A percentile compares a stretch with the other conserved stretches of the same genome.
phyloP scores from a whole-genome alignment of 2,797 vertebrate genomes.

The Cyclura pinguis region DNA sequence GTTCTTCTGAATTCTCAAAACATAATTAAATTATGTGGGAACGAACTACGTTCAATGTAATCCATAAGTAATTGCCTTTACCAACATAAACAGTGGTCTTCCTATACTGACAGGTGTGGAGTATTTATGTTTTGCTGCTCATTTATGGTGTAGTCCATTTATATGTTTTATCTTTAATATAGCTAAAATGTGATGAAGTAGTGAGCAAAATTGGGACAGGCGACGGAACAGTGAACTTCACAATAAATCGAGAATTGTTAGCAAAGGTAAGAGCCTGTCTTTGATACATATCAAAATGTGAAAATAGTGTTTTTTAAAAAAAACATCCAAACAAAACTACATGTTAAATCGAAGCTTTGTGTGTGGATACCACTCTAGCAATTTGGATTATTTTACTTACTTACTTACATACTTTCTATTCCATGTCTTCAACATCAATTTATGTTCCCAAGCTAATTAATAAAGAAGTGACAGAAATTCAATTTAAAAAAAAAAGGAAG shows the following conservation, averaged over 20 bases:
- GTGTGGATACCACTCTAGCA: background rate
- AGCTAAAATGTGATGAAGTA: slow-evolving; percentile 88
- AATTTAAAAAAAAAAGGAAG: background rate
- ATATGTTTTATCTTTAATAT: slow-evolving; percentile 53
- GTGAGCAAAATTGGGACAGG: slow-evolving; percentile 85
- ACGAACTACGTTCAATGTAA: background rate
- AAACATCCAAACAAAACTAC: background rate
- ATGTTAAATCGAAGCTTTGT: background rate
- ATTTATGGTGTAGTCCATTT: slow-evolving; percentile 35
- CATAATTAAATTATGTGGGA: background rate
- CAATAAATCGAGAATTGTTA: slow-evolving; percentile 86
- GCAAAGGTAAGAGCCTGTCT: slow-evolving; percentile 84
- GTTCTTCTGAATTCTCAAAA: background rate
- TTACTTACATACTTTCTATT: background rate
- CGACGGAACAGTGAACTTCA: slow-evolving; percentile 86
- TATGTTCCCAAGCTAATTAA: background rate
- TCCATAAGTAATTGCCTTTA: background rate
- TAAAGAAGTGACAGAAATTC: background rate
- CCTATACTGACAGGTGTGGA: background rate
- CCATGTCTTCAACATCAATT: background rate
- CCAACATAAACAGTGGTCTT: background rate
- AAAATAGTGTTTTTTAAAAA: too few relatives aligned
- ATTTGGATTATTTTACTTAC: background rate
- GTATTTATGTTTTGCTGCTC: background rate
- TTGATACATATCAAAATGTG: too few relatives aligned